Conservation (phyloP, 2,888 invertebrate genomes). For the Pemphredon lugubris region DNA sequence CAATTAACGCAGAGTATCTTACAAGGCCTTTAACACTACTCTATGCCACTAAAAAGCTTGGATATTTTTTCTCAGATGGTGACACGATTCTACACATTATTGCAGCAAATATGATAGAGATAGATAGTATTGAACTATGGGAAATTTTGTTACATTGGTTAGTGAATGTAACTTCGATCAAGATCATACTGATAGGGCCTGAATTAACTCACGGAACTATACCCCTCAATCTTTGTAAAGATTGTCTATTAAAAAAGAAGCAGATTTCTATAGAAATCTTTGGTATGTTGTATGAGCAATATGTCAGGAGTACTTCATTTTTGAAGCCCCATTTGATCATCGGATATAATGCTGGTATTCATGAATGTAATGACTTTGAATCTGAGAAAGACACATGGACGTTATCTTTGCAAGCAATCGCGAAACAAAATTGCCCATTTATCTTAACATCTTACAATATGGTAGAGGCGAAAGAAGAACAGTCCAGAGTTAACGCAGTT, state of each 20-base stretch:
- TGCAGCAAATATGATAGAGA: slow-evolving; percentile 74
- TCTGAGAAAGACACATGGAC: slow-evolving; percentile 70
- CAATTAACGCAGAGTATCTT: slow-evolving; percentile 67
- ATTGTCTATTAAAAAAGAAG: slow-evolving; percentile 57
- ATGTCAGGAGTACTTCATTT: slow-evolving; percentile 52
- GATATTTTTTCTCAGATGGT: slow-evolving; percentile 19
- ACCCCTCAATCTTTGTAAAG: slow-evolving; percentile 56
- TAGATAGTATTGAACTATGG: slow-evolving; percentile 70
- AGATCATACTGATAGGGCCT: slow-evolving; percentile 74
- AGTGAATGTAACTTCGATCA: slow-evolving; percentile 59
- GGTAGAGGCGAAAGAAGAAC: slow-evolving; percentile 66
- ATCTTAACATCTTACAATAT: slow-evolving; percentile 70
- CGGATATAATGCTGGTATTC: slow-evolving; percentile 73
- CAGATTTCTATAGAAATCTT: slow-evolving; percentile 54
- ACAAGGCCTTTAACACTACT: slow-evolving; percentile 74
- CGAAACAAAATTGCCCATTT: slow-evolving; percentile 68
- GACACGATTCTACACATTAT: slow-evolving; percentile 73
- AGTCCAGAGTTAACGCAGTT: slow-evolving; percentile 63
- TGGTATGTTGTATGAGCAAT: slow-evolving; percentile 64
- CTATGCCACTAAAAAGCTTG: slow-evolving; percentile 64
- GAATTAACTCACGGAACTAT: slow-evolving; percentile 65
- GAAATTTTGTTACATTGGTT: slow-evolving; percentile 77
- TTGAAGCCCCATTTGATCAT: slow-evolving; percentile 67
- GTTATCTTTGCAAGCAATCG: slow-evolving; percentile 59
- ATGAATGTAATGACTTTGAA: slow-evolving; percentile 65